A percentile compares a stretch with the other conserved stretches of the same genome.
Evolutionary conservation across 2,797 vertebrate genomes (phyloP).

Genomic region (Hephaestus fuliginosus): DNA sequence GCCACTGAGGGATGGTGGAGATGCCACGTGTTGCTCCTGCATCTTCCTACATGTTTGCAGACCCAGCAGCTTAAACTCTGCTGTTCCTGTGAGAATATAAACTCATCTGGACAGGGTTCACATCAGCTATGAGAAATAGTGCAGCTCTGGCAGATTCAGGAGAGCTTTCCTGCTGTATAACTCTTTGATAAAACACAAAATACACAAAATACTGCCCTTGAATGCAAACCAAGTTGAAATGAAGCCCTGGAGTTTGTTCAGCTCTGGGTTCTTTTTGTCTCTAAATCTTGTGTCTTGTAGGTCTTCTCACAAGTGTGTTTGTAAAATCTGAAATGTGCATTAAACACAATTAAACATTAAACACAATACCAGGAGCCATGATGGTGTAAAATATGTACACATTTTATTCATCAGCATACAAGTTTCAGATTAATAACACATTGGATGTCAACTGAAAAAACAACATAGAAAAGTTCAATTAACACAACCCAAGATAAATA

Average conservation of each 20-base stretch:
- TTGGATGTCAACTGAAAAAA: constrained; percentile 52
- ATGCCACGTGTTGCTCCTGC: neutral
- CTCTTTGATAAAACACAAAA: constrained; percentile 26
- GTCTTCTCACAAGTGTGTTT: neutral
- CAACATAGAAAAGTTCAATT: constrained; percentile 47
- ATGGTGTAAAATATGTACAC: constrained; percentile 61
- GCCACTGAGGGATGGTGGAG: neutral
- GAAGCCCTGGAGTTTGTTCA: constrained; percentile 24
- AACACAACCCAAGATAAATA: constrained; percentile 37
- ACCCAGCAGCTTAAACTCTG: neutral
- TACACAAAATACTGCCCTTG: constrained; percentile 25
- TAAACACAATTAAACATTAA: neutral
- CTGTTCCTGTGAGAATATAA: constrained; percentile 18
- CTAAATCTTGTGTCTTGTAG: constrained; percentile 32
- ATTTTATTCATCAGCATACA: constrained; percentile 70
- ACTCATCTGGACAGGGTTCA: constrained; percentile 26
- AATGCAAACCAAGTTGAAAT: constrained; percentile 35
- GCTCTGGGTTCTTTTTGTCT: neutral
- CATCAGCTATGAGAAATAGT: constrained; percentile 29
- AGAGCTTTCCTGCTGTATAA: constrained; percentile 33
- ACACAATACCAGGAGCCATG: constrained; percentile 10
- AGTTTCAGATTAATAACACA: constrained; percentile 58
- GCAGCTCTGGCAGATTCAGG: constrained; percentile 21
- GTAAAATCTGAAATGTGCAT: constrained; percentile 2
- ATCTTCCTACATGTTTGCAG: neutral